Evolutionary conservation across 2,888 invertebrate genomes (phyloP), one percentile per base, ranked within the genome.

Genomic region (Cryptocephalus primarius): DNA sequence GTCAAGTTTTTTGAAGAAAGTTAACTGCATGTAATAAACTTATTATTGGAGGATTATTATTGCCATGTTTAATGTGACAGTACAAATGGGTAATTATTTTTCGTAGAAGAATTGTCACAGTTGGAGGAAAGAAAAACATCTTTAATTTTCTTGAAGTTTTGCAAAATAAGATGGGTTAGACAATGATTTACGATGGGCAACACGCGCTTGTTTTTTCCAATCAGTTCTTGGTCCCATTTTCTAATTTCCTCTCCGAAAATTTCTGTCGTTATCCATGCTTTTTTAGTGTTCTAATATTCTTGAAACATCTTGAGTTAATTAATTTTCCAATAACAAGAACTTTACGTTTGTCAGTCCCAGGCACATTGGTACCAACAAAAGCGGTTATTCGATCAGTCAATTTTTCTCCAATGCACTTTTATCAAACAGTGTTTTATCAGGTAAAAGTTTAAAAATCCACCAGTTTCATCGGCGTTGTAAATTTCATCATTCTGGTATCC

Each of bases 291-390:
- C 39, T 43, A 8, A 51, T 44, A 43, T 47, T 49, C 42, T 48
- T 56, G 40, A 62, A 61, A 56, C 59, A 59, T 40, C 60, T 42
- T 4, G 61, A 60, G 13, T 54, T 50, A 47, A 53, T 43, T 8
- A 57, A 56, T 48, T 63, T 63, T 11, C 62, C 63, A 40, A 64
- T 60, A 9, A 64, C 50, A 1, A 63, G 47, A 34, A 56, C 48
- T 51, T 53, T 54, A 12, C 53, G 47, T 55, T 64, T 63, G 46
- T 58, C 58, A 8, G 56, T 50, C 8, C 61, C 62, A 33, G 33
- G 51, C 55, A 57, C 57, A 46, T 62, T 62, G 12, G 55, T 48
- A 8, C 44, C 45, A 33, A 59, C 48, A 41, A 60, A 14, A 8
- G 61, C 46, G 11, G 58, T 62, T 1, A 60, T 40, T 45, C 8